phyloP scores from a whole-genome alignment of 2,113 vertebrate species.

The Scolopax mira region DNA sequence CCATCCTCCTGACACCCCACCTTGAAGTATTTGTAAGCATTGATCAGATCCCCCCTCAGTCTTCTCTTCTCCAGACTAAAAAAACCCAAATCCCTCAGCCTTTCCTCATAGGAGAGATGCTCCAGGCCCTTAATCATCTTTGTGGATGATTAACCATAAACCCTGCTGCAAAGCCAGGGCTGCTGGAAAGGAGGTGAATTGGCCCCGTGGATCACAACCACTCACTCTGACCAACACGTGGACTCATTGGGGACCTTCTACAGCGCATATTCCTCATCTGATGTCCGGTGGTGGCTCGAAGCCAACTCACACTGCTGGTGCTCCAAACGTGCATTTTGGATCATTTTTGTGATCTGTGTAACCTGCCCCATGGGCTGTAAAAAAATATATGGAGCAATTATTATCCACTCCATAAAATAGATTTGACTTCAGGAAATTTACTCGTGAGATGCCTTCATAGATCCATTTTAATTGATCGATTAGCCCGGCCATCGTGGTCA shows the following conservation, averaged over 20 bases:
- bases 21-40: too few relatives aligned
- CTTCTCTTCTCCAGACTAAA: too few relatives aligned
- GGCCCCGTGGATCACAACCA: not conserved
- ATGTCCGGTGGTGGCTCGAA: not conserved
- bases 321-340: not conserved
- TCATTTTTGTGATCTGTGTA: not conserved
- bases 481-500: not conserved
- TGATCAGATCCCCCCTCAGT: too few relatives aligned
- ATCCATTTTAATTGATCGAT: too few relatives aligned
- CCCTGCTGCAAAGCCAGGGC: not conserved
- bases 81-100: too few relatives aligned
- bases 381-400: not conserved
- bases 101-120: too few relatives aligned
- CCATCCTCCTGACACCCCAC: too few relatives aligned
- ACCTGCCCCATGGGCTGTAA: not conserved
- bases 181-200: not conserved
- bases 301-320: not conserved
- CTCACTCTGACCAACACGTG: too few relatives aligned
- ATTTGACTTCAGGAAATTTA: not conserved
- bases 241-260: not conserved
- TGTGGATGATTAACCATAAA: too few relatives aligned
- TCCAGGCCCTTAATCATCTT: too few relatives aligned
- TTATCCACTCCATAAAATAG: not conserved
- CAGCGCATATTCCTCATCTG: not conserved
- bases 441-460: not conserved